Percentiles rank a stretch among this genome's conserved stretches.
Evolutionary conservation across 2,113 vertebrate species (phyloP).

Genomic region (Myxocyprinus asiaticus): DNA sequence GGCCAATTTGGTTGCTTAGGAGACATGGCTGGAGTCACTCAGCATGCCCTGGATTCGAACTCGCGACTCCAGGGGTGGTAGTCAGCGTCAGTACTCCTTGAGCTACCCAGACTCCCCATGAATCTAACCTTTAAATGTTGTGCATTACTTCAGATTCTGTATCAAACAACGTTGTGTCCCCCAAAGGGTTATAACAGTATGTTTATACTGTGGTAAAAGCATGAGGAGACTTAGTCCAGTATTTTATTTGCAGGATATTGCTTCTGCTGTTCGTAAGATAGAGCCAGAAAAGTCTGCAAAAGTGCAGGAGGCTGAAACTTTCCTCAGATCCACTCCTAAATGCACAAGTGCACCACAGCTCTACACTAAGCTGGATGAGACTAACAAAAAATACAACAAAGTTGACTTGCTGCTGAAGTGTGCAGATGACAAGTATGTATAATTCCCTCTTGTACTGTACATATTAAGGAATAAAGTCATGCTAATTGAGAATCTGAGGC

Average conservation of each 20-base stretch:
- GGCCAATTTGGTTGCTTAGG: too few species aligned
- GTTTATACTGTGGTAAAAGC: too few species aligned
- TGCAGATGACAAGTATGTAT: constrained; percentile 87
- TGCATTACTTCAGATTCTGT: neutral
- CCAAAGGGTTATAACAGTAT: too few species aligned
- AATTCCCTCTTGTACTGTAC: neutral
- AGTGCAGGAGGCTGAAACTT: constrained; percentile 81
- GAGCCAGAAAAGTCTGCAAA: constrained; percentile 81
- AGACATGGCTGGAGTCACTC: too few species aligned
- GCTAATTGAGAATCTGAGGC: neutral
- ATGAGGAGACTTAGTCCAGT: neutral
- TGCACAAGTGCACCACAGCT: constrained; percentile 80
- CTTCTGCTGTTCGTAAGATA: constrained; percentile 77
- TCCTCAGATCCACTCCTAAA: constrained; percentile 78
- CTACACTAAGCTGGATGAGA: constrained; percentile 80
- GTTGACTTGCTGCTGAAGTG: constrained; percentile 83
- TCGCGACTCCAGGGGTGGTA: too few species aligned
- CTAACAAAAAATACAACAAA: constrained; percentile 79
- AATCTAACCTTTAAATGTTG: neutral
- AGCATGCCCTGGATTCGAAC: too few species aligned
- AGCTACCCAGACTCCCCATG: too few species aligned
- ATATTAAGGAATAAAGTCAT: neutral
- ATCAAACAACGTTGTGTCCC: too few species aligned
- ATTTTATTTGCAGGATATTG: constrained; percentile 78
- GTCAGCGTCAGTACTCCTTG: too few species aligned